Conservation (phyloP, 2,113 vertebrate species). For the Toxotes chatareus region DNA sequence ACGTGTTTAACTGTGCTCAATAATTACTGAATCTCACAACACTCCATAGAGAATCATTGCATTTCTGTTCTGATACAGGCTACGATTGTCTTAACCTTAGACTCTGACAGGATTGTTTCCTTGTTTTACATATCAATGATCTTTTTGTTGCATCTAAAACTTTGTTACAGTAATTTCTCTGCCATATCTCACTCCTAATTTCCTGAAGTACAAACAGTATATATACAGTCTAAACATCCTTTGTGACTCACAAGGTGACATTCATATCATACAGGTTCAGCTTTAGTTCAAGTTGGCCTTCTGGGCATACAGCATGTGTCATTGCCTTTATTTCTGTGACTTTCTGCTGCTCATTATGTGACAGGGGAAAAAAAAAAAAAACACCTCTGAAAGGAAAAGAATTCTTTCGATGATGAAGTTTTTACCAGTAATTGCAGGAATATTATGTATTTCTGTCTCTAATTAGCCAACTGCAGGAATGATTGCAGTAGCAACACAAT, state of each 20-base stretch:
- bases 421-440: neutral
- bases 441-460: neutral
- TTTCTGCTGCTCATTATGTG: neutral
- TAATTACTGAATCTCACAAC: neutral
- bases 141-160: too few relatives aligned
- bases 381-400: neutral
- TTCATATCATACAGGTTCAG: constrained; percentile 12
- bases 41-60: neutral
- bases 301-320: neutral
- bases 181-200: neutral
- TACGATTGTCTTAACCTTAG: neutral
- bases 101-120: neutral
- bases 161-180: neutral
- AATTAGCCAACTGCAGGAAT: neutral
- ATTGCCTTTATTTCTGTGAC: neutral
- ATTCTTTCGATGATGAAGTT: neutral
- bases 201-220: neutral
- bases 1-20: neutral
- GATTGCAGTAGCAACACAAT: neutral
- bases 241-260: constrained; percentile 30
- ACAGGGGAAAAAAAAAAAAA: neutral
- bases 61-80: neutral
- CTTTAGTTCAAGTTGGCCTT: constrained; percentile 13
- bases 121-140: too few relatives aligned
- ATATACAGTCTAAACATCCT: neutral